Conservation (phyloP, 2,113 vertebrate species). For the Myodes glareolus region DNA sequence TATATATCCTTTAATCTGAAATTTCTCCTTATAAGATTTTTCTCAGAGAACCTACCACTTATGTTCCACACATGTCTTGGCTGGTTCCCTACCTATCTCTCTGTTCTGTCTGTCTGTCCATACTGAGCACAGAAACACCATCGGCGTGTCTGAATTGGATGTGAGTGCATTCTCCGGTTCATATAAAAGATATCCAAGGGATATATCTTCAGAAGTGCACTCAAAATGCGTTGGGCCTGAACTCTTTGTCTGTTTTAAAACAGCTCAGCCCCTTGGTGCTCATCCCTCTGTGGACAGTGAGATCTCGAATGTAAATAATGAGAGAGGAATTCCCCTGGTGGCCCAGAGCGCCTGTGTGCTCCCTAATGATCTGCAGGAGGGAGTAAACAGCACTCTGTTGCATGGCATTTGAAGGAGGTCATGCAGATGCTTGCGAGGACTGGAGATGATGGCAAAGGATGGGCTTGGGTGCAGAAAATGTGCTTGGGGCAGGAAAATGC, state of each 20-base stretch:
- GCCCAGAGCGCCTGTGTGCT: not conserved
- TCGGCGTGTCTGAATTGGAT: accelerated
- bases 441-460: not conserved
- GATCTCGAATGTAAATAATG: slow-evolving; percentile 49
- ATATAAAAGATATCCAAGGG: not conserved
- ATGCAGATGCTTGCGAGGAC: not conserved
- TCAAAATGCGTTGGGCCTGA: not conserved
- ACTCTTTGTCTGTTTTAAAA: slow-evolving; percentile 49
- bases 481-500: not conserved
- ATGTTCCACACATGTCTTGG: not conserved
- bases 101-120: not conserved
- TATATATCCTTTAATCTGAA: not conserved
- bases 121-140: not conserved
- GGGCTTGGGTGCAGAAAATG: slow-evolving; percentile 34
- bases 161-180: accelerated
- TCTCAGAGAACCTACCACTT: not conserved
- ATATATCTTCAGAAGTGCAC: slow-evolving; percentile 19
- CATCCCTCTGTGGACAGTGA: slow-evolving; percentile 9
- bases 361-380: slow-evolving; percentile 56
- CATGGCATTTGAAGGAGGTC: not conserved
- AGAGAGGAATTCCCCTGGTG: slow-evolving; percentile 41
- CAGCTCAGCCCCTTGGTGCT: not conserved
- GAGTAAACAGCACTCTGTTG: slow-evolving; percentile 41
- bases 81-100: not conserved
- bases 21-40: slow-evolving; percentile 15